These are phyloP conservation scores for Drosophila erecta DNA, from an alignment of 1,140 invertebrate species.

Conservation along the genomic window DNA sequence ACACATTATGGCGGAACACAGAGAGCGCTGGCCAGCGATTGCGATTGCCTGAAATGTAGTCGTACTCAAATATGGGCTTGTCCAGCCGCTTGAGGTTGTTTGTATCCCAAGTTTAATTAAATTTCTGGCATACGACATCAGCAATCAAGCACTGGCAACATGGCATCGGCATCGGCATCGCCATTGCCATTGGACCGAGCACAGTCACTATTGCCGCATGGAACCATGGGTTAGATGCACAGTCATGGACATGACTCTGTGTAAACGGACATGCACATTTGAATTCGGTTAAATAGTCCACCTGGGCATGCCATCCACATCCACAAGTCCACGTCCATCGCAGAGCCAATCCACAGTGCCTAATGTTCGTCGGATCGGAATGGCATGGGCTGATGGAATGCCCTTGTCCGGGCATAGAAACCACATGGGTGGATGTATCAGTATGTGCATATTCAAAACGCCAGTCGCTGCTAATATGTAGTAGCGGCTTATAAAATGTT, in stretches of 20 bases:
- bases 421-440: slow-evolving; percentile 14
- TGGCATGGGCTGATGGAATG: slow-evolving; percentile 42
- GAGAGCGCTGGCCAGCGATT: neutral
- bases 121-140: slow-evolving; percentile 57
- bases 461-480: slow-evolving; percentile 57
- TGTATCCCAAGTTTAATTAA: slow-evolving; percentile 63
- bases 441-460: slow-evolving; percentile 48
- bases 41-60: slow-evolving; percentile 7
- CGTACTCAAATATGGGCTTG: slow-evolving; percentile 33
- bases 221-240: slow-evolving; percentile 40
- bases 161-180: slow-evolving; percentile 16
- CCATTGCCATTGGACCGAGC: slow-evolving; percentile 1
- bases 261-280: slow-evolving; percentile 53
- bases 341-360: slow-evolving; percentile 30
- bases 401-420: slow-evolving; percentile 24
- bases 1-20: slow-evolving; percentile 7
- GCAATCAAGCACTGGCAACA: slow-evolving; percentile 45
- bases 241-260: slow-evolving; percentile 59
- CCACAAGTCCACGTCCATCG: slow-evolving; percentile 18
- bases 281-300: slow-evolving; percentile 59
- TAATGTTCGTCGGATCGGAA: slow-evolving; percentile 29
- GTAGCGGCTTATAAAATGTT: slow-evolving; percentile 82
- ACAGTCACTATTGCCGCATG: slow-evolving; percentile 11
- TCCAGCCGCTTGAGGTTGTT: slow-evolving; percentile 45
- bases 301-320: slow-evolving; percentile 47